A percentile compares a stretch with the other conserved stretches of the same genome.
These are phyloP conservation scores for Scyliorhinus canicula DNA, from an alignment of 2,797 vertebrate species.

Conservation along the genomic window DNA sequence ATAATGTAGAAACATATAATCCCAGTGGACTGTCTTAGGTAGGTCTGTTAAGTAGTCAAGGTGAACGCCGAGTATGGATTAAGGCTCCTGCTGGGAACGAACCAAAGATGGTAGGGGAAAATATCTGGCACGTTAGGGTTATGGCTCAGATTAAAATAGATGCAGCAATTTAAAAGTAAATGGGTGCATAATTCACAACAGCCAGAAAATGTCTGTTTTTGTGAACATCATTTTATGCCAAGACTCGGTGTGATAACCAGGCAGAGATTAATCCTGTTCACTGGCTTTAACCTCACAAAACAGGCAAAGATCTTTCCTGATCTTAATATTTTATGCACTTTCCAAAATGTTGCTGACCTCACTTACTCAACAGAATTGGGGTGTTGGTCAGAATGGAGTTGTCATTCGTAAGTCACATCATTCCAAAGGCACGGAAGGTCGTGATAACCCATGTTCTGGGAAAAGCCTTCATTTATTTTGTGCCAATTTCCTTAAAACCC, in stretches of 20 bases:
- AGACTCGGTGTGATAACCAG: not conserved
- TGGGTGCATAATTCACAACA: not conserved
- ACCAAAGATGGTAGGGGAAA: not conserved
- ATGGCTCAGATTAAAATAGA: not conserved
- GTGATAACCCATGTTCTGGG: too few relatives aligned
- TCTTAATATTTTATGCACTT: not conserved
- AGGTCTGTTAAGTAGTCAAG: conserved; percentile 2
- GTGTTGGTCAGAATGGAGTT: not conserved
- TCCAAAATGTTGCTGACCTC: not conserved
- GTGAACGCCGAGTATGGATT: not conserved
- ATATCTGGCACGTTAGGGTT: not conserved
- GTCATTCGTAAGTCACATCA: too few relatives aligned
- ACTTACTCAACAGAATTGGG: not conserved
- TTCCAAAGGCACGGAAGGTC: too few relatives aligned
- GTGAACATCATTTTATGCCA: not conserved
- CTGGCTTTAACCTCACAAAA: not conserved
- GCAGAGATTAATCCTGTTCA: not conserved
- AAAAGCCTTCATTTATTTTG: too few relatives aligned
- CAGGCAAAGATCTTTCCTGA: not conserved
- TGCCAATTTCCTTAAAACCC: too few relatives aligned
- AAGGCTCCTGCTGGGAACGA: not conserved
- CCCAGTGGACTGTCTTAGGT: not conserved
- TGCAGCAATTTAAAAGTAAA: not conserved
- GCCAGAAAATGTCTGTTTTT: not conserved
- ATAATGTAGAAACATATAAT: not conserved